These are phyloP conservation scores for Acrobasis repandana DNA, from an alignment of 2,888 invertebrate genomes.

Conservation along the genomic window DNA sequence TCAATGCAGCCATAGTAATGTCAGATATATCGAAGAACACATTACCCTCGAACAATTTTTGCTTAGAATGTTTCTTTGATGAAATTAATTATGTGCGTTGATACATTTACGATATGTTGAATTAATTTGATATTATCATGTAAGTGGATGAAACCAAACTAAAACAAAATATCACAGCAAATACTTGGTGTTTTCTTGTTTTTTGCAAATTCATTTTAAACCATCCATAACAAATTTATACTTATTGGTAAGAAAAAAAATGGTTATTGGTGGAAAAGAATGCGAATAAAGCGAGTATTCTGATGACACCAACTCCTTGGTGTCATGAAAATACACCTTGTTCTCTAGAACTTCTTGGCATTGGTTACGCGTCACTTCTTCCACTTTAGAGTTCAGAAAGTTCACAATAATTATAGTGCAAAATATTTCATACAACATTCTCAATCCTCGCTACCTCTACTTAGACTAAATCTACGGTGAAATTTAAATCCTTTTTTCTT, in stretches of 20 bases:
- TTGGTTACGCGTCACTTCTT: background rate
- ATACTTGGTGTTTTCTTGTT: too few species aligned
- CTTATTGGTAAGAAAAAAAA: too few species aligned
- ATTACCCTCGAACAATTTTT: background rate
- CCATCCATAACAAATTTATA: too few species aligned
- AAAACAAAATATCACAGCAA: too few species aligned
- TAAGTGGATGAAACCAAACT: background rate
- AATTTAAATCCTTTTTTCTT: constrained; percentile 75
- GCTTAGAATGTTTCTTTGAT: background rate
- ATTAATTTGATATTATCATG: background rate
- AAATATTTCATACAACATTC: constrained; percentile 22
- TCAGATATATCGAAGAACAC: background rate
- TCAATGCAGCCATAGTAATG: background rate
- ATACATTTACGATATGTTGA: background rate
- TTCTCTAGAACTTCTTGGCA: too few species aligned
- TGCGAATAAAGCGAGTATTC: too few species aligned
- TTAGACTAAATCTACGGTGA: constrained; percentile 73
- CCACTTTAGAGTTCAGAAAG: background rate
- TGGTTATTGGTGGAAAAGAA: too few species aligned
- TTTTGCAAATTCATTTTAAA: too few species aligned
- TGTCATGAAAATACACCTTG: too few species aligned
- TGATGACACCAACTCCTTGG: too few species aligned
- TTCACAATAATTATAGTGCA: background rate
- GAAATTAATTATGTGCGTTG: background rate
- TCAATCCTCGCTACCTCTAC: constrained; percentile 73